phyloP scores from a whole-genome alignment of 64 coral and sea anemone species.

The Stylophora pistillata region DNA sequence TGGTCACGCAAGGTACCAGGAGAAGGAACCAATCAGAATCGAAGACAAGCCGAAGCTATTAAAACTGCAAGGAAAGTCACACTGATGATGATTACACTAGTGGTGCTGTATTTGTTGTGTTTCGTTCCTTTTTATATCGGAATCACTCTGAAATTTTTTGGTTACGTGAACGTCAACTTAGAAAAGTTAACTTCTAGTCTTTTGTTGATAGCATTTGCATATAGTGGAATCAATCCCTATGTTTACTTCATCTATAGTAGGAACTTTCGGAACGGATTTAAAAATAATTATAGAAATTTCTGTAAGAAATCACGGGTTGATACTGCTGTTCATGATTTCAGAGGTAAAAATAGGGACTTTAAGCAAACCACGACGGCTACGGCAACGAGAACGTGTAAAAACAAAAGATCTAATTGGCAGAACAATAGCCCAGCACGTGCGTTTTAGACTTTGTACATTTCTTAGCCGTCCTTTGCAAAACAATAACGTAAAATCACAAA shows the following conservation, averaged over 20 bases:
- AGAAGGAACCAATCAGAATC: slow-evolving; percentile 4
- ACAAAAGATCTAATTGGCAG: too few relatives aligned
- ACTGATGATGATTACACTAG: slow-evolving; percentile 4
- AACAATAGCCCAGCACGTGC: too few relatives aligned
- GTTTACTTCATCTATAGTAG: neutral
- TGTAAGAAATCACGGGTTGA: neutral
- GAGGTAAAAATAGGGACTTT: too few relatives aligned
- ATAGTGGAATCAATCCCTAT: slow-evolving; percentile 8
- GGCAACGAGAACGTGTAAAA: too few relatives aligned
- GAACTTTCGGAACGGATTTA: neutral
- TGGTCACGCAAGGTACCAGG: neutral
- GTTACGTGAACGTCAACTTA: neutral
- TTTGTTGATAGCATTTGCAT: neutral
- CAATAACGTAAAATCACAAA: too few relatives aligned
- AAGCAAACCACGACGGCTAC: too few relatives aligned
- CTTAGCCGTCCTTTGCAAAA: too few relatives aligned
- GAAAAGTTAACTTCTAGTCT: neutral
- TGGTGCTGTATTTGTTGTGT: neutral
- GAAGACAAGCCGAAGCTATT: neutral
- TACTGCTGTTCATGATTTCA: too few relatives aligned
- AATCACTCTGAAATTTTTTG: neutral
- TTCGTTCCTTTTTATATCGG: neutral
- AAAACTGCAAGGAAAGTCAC: slow-evolving; percentile 8
- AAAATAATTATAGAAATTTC: neutral
- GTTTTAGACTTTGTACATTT: too few relatives aligned